These are phyloP conservation scores for Epiblema foenella DNA, from an alignment of 2,888 invertebrate species.

Conservation along the genomic window DNA sequence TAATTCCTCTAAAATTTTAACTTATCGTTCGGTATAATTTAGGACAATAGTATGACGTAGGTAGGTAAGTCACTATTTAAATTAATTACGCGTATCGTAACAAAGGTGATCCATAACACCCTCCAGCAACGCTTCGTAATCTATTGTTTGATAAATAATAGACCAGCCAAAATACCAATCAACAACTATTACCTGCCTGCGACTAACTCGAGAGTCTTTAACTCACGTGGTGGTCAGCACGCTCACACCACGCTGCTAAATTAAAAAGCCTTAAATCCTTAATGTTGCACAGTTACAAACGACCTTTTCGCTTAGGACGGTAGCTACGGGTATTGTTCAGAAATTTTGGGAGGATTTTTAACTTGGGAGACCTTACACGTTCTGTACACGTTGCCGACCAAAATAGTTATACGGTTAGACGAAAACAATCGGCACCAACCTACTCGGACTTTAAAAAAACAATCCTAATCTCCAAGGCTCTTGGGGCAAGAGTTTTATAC, in stretches of 20 bases:
- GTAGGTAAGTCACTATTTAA: not conserved
- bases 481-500: too few relatives aligned
- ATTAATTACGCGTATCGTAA: slow-evolving; percentile 7
- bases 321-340: not conserved
- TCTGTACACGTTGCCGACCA: slow-evolving; percentile 13
- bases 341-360: slow-evolving; percentile 6
- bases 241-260: not conserved
- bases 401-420: slow-evolving; percentile 1
- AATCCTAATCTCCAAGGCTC: too few relatives aligned
- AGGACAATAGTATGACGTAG: not conserved
- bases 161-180: slow-evolving; percentile 12
- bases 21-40: too few relatives aligned
- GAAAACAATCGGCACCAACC: not conserved
- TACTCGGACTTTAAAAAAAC: too few relatives aligned
- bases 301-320: not conserved
- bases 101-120: slow-evolving; percentile 16
- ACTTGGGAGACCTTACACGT: slow-evolving; percentile 6
- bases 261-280: not conserved
- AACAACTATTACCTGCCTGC: slow-evolving; percentile 5
- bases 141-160: slow-evolving; percentile 24
- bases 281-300: not conserved
- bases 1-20: too few relatives aligned
- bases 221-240: slow-evolving; percentile 22
- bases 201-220: not conserved
- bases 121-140: slow-evolving; percentile 21